Conservation (phyloP, 2,888 invertebrate genomes). For the Nephrocerus scutellatus region DNA sequence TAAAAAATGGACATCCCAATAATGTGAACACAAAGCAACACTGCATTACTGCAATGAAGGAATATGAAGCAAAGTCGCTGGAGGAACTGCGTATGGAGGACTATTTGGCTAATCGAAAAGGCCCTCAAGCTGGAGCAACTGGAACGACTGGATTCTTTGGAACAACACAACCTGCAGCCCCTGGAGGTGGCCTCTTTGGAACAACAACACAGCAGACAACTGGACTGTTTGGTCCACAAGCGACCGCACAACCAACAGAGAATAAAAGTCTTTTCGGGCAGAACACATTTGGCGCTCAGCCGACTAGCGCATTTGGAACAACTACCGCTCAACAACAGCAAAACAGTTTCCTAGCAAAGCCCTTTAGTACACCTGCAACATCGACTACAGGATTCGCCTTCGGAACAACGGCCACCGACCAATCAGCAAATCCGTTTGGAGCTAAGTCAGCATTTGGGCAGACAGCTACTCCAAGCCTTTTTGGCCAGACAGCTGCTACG, state of each 20-base stretch:
- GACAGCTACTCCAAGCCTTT: slow-evolving; percentile 50
- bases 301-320: slow-evolving; percentile 49
- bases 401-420: slow-evolving; percentile 34
- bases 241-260: slow-evolving; percentile 42
- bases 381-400: slow-evolving; percentile 39
- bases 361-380: slow-evolving; percentile 51
- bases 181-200: slow-evolving; percentile 50
- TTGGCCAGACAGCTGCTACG: slow-evolving; percentile 52
- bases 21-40: slow-evolving; percentile 90
- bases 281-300: slow-evolving; percentile 49
- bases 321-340: slow-evolving; percentile 50
- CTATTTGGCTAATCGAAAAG: slow-evolving; percentile 84
- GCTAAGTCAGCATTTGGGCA: slow-evolving; percentile 49
- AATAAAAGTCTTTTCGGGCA: slow-evolving; percentile 54
- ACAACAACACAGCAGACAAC: slow-evolving; percentile 43
- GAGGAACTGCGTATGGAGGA: slow-evolving; percentile 94
- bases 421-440: slow-evolving; percentile 41
- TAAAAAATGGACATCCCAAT: slow-evolving; percentile 77
- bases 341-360: slow-evolving; percentile 61
- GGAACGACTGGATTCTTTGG: slow-evolving; percentile 51
- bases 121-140: slow-evolving; percentile 50
- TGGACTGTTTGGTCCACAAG: slow-evolving; percentile 52
- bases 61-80: slow-evolving; percentile 88
- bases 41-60: slow-evolving; percentile 98
- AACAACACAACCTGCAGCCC: slow-evolving; percentile 40